Evolutionary conservation across 2,797 vertebrate species (phyloP), one percentile per base, ranked within the genome.

Genomic region (Luscinia megarhynchos): DNA sequence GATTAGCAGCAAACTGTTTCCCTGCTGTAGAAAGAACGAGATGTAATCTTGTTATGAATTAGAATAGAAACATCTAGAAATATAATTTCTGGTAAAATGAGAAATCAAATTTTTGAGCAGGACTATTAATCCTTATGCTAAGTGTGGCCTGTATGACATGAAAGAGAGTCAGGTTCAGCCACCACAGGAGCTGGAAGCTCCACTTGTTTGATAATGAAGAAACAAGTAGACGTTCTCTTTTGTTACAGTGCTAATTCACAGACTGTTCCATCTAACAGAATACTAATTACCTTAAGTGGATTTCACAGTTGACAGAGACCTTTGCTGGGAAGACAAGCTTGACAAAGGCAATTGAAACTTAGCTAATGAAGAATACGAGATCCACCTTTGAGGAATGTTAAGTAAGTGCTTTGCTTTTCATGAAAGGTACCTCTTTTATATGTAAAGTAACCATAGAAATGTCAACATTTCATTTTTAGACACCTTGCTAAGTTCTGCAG

Each of bases 221-320:
- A 97, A 78, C 90, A 92, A 96, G 89, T 62, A 83, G 87, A 69
- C 6, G 3, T 83, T 91, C 74, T 89, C 91, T 94, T 94, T 96
- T 92, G 90, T 92, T 96, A 82, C 74, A 94, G 92, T 88, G 92
- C 89, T 93, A 87, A 96, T 96, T 96, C 93, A 90, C 53, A 94
- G 76, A 40, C 64, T 93, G 95, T 94, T 94, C 95, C 96, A 93
- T 95, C 86, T 89, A 96, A 83, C 82, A 92, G 96, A 97, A 97
- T 97, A 87, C 95, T 97, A 95, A 97, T 97, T 96, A 95, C 92
- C 87, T 93, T 97, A 97, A 97, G 78, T 97, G 84, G 84, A 92
- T 96, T 97, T 95, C 75, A 97, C 81, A 95, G 93, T 89, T 97
- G 95, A 97, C 96, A 97, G 95, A 97, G 96, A 98, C 88, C 95